Base-by-base conservation (phyloP, 2,888 invertebrate genomes). In the Timema cristinae region DNA sequence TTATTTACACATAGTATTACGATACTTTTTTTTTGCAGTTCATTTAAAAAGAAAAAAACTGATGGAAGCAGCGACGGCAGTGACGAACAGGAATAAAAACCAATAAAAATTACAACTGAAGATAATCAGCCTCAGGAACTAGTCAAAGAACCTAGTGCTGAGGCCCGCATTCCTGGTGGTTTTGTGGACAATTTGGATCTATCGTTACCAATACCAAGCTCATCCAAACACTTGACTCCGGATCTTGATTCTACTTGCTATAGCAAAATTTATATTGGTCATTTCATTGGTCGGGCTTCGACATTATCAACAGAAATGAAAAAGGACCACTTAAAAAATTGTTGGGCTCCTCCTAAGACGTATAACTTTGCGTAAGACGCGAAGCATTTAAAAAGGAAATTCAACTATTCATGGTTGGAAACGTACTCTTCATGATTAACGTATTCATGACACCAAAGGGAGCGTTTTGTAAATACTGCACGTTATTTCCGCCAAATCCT, bases 381-480 rank as follows among this genome's bases (percentile, higher is more conserved):
- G 32, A 32, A 32, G 32, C 32, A 32, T 32, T 32, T 32, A 32
- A 32, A 32, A 32, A 32, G 32, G 32, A 32, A 54, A 54, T 54
- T 54, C 54, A 54, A 54, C n/a, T 54, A 2, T 54, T 54, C 54
- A 54, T 54, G 54, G 54, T 54, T 54, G 54, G 54, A 54, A 54
- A 54, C 54, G 54, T 54, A 13, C 54, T 54, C 54, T 54, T 4
- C 54, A 54, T 54, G 54, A 4, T 54, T 54, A n/a, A 4, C 54
- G 11, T 54, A 54, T 54, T 54, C 76, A 63, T 71, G 67, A 50
- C 72, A 68, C 56, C 66, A 74, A 71, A 77, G 77, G 77, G 77
- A 70, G 77, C 75, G 66, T 72, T 78, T 67, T 78, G 77, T 75
- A 72, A 70, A 68, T 74, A 76, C 67, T 79, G 77, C 75, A 76